These are phyloP conservation scores for Silurus glanis DNA, from an alignment of 2,113 vertebrate genomes.

Conservation along the genomic window DNA sequence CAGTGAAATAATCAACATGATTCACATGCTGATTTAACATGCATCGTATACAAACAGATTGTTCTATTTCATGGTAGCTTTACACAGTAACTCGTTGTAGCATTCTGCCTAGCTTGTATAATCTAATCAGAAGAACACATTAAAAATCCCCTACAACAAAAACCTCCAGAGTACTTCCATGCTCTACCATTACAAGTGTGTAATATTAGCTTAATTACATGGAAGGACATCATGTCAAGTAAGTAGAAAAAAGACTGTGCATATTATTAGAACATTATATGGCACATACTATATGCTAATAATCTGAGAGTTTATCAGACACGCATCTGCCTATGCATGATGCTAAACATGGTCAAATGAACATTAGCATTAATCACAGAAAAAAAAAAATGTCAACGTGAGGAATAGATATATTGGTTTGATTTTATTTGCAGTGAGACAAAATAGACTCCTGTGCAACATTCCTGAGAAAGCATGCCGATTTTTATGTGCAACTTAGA, in stretches of 20 bases:
- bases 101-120: background rate
- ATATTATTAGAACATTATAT: background rate
- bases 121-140: background rate
- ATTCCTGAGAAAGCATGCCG: background rate
- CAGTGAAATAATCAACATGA: background rate
- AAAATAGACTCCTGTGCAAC: background rate
- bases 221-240: background rate
- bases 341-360: background rate
- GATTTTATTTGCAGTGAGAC: background rate
- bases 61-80: background rate
- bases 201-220: slow-evolving; percentile 5
- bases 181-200: background rate
- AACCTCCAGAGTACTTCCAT: background rate
- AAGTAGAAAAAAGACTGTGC: background rate
- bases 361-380: background rate
- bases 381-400: background rate
- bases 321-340: background rate
- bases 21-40: background rate
- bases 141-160: background rate
- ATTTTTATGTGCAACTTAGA: background rate
- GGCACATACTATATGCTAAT: background rate
- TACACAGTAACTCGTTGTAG: background rate
- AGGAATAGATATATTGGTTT: background rate
- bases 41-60: background rate
- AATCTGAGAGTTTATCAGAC: background rate